These are phyloP conservation scores for Actenoides lindsayi DNA, from an alignment of 2,113 vertebrate species.

Conservation along the genomic window DNA sequence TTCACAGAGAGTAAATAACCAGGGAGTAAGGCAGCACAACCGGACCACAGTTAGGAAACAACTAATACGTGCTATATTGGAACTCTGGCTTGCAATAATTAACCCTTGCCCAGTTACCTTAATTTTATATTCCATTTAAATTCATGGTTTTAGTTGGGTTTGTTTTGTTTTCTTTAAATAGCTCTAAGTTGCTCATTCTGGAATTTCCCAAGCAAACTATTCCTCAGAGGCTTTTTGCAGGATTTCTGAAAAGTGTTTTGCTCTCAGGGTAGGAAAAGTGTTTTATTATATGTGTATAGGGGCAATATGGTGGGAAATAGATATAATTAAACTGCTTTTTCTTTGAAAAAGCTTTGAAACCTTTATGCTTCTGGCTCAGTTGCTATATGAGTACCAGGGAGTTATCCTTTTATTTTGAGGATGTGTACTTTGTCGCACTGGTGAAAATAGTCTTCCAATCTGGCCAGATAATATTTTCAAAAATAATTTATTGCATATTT, in stretches of 20 bases:
- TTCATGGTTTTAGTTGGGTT: background rate
- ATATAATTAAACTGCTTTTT: background rate
- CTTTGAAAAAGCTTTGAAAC: background rate
- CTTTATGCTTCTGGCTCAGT: background rate
- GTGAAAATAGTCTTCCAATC: background rate
- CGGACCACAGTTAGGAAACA: background rate
- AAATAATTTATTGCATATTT: background rate
- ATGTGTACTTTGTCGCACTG: background rate
- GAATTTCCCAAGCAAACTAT: background rate
- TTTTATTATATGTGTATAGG: background rate
- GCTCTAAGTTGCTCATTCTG: background rate
- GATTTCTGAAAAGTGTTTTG: background rate
- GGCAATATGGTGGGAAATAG: background rate
- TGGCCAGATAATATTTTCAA: background rate
- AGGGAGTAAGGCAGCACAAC: background rate
- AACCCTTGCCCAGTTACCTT: background rate
- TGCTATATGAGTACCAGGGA: background rate
- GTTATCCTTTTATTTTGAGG: background rate
- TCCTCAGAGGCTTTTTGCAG: background rate
- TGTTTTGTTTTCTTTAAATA: background rate
- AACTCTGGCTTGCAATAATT: background rate
- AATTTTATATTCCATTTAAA: background rate
- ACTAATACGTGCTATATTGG: background rate
- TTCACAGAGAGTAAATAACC: background rate
- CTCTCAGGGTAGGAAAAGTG: background rate